These are phyloP conservation scores for Pteronura brasiliensis DNA, from an alignment of 2,113 vertebrate species.

Conservation along the genomic window DNA sequence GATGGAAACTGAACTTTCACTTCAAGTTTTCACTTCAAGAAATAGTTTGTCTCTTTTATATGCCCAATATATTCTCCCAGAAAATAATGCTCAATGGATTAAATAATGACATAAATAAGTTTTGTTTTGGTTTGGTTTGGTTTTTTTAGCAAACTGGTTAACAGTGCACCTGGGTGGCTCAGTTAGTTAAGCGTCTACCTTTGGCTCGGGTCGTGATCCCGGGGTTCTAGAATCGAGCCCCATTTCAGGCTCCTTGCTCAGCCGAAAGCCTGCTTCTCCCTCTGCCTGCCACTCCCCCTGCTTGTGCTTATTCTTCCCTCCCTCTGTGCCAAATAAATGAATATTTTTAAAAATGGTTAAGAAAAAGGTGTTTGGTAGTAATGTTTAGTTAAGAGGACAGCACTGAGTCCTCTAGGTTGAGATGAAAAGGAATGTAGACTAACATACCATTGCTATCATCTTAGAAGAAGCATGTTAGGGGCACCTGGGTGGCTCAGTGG, in stretches of 20 bases:
- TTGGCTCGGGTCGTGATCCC: too few species aligned
- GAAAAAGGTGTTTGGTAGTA: background rate
- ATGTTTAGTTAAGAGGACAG: background rate
- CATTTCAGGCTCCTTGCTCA: too few species aligned
- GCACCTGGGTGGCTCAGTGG: too few species aligned
- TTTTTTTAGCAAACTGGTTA: background rate
- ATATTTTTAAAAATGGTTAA: background rate
- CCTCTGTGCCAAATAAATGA: too few species aligned
- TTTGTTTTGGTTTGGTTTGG: background rate
- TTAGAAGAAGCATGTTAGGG: background rate
- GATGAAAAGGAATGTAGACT: background rate
- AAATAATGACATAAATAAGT: background rate
- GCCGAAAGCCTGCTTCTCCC: too few species aligned
- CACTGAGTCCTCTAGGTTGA: background rate
- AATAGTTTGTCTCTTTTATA: background rate
- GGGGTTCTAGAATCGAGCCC: too few species aligned
- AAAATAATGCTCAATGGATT: background rate
- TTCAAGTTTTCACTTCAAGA: background rate
- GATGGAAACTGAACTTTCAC: background rate
- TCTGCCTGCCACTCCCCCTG: too few species aligned
- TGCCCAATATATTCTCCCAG: background rate
- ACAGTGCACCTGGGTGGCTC: background rate
- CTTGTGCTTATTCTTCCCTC: too few species aligned
- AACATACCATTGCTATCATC: background rate
- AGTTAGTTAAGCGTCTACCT: too few species aligned